Evolutionary conservation across 2,113 vertebrate genomes (phyloP), one percentile per base, ranked within the genome.

Genomic region (Oxyura jamaicensis): DNA sequence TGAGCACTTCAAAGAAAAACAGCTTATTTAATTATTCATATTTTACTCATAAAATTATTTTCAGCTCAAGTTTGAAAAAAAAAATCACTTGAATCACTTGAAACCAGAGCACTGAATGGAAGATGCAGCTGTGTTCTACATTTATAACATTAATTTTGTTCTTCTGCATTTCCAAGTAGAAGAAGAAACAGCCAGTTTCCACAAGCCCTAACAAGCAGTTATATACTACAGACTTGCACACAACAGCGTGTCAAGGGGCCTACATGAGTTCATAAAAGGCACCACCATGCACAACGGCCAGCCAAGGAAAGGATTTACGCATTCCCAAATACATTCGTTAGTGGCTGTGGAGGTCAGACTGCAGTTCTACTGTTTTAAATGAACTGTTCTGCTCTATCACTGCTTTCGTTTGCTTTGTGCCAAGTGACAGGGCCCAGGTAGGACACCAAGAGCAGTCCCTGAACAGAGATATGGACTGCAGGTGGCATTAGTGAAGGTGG

Each of bases 1-100:
- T n/a, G 26, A 82, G 16, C 39, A 91, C 74, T 94, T 96, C 95
- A 96, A 93, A 95, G 88, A 23, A 82, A 90, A 93, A 68, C 35
- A 81, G 56, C 48, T 81, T 73, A 63, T 78, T 95, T 86, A 96
- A 92, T 94, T 95, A 93, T 93, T 94, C 80, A 81, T 76, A 46
- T 90, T 88, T 94, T 62, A 86, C 35, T 90, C 0, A 0, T 42
- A 20, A 86, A 86, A 60, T 66, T 91, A 86, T 92, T 96, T 92
- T 89, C 66, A 88, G 58, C 52, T 94, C 62, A 69, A 56, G 90
- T 81, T 77, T 65, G 21, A 2, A 91, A 83, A 73, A 85, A 55
- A 46, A 41, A 4, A 48, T 48, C 20, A 48, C 20, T 48, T 48
- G 46, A 44, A 66, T 33, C 31, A 73, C 62, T 83, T 76, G 52